phyloP scores from a whole-genome alignment of 2,888 invertebrate genomes.

The Halictus quadricinctus region DNA sequence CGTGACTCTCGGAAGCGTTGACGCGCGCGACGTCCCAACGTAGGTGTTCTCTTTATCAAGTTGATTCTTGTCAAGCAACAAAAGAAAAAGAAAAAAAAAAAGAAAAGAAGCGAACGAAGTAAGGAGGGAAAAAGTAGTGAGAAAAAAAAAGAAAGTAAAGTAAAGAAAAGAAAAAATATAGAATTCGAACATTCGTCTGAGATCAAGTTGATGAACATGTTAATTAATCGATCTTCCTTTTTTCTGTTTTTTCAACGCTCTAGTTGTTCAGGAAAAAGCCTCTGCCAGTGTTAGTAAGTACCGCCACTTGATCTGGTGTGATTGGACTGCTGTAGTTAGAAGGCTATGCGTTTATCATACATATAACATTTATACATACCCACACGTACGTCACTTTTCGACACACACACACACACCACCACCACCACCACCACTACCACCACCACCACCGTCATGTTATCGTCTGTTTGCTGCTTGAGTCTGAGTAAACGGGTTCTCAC shows the following conservation, averaged over 20 bases:
- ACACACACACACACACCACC: conserved; percentile 34
- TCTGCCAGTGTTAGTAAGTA: conserved; percentile 99
- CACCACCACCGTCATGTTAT: conserved; percentile 21
- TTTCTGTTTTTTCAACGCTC: conserved; percentile 85
- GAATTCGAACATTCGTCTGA: conserved; percentile 43
- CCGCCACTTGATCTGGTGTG: conserved; percentile 84
- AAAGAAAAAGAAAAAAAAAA: conserved; percentile 6
- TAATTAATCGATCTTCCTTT: conserved; percentile 77
- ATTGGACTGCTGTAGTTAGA: conserved; percentile 83
- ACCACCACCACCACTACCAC: no score
- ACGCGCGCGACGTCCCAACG: conserved; percentile 62
- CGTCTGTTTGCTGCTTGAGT: conserved; percentile 46
- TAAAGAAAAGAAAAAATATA: conserved; percentile 11
- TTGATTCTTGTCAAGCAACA: conserved; percentile 29
- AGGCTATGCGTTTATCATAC: conserved; percentile 80
- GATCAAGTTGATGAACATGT: conserved; percentile 68
- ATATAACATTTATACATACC: conserved; percentile 43
- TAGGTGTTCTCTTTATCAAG: conserved; percentile 58
- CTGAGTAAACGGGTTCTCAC: conserved; percentile 43
- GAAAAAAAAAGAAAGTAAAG: not conserved
- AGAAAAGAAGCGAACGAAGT: not conserved
- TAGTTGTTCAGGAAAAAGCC: conserved; percentile 99
- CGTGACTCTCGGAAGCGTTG: conserved; percentile 74
- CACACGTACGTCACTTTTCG: conserved; percentile 28
- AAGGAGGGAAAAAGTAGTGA: not conserved